Base-by-base conservation (phyloP, 2,113 vertebrate genomes). In the Gasterosteus nipponicus region DNA sequence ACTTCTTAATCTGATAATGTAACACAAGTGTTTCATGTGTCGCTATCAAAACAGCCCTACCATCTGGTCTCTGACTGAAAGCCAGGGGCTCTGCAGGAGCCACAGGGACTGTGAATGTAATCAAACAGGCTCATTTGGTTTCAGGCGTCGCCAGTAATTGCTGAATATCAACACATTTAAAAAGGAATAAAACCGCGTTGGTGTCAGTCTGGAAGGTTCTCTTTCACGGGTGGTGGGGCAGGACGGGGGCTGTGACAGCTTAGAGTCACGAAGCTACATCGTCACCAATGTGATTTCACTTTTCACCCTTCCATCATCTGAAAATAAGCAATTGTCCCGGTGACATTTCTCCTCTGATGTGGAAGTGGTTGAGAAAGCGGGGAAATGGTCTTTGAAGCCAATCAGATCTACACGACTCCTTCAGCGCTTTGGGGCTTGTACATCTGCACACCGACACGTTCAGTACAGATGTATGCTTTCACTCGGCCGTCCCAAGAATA, bases 241-340 rank as follows among this genome's bases (percentile, higher is more conserved):
- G 22, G 22, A 26, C 22, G 22, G 5, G 47, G 46, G 19, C 69
- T 67, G 38, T 89, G 83, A 83, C 80, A 75, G 87, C 70, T 63
- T 46, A 67, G 35, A 62, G 66, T 76, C 51, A 66, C 65, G 82
- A 84, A 83, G 64, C 62, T 78, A 73, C 86, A 75, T 69, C 53
- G 78, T 72, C 54, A 44, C 53, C 51, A 49, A 58, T 80, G 73
- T 82, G 80, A 88, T 88, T n/a, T 3, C 63, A 64, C 63, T 84
- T 78, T 79, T 79, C 12, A 10, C 66, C 61, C 75, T 76, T 85
- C 68, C 68, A 71, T 82, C 81, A 78, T 15, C 60, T 35, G 22
- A 26, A 26, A 26, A 26, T 26, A 26, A 26, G 22, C 22, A 26
- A 46, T 61, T 10, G 31, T 41, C 7, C 1, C 7, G 68, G 51